These are phyloP conservation scores for Drosophila vallismaia DNA, from an alignment of 2,888 invertebrate genomes.

Conservation along the genomic window DNA sequence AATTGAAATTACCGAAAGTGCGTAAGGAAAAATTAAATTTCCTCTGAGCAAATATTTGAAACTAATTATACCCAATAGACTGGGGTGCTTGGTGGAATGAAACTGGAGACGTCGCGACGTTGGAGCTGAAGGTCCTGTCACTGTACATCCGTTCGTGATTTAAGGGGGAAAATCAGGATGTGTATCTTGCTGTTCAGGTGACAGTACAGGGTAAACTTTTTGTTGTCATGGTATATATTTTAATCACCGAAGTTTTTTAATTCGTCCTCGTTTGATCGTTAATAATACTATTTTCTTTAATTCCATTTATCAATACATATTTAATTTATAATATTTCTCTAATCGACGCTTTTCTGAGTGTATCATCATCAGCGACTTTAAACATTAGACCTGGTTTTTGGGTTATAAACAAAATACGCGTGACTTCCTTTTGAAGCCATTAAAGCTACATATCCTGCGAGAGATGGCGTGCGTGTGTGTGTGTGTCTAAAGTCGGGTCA, in stretches of 20 bases:
- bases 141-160: conserved; percentile 70
- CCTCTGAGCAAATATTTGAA: conserved; percentile 71
- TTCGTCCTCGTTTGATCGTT: too few species aligned
- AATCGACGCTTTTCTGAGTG: neutral
- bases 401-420: conserved; percentile 79
- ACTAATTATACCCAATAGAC: conserved; percentile 79
- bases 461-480: conserved; percentile 34
- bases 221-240: neutral
- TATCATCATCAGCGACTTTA: conserved; percentile 48
- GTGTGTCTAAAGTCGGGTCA: conserved; percentile 15
- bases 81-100: conserved; percentile 9
- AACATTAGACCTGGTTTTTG: conserved; percentile 62
- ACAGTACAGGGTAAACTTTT: conserved; percentile 7
- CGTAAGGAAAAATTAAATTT: conserved; percentile 69
- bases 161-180: conserved; percentile 43
- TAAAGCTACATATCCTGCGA: conserved; percentile 78
- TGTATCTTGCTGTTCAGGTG: conserved; percentile 31
- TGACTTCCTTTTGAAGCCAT: conserved; percentile 79
- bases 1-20: conserved; percentile 61
- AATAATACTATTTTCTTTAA: neutral
- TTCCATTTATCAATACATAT: too few species aligned
- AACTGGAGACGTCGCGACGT: conserved; percentile 6
- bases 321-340: neutral
- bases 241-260: neutral
- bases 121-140: conserved; percentile 39